Base-by-base conservation (phyloP, 2,888 invertebrate genomes). In the Bhutanitis thaidina region DNA sequence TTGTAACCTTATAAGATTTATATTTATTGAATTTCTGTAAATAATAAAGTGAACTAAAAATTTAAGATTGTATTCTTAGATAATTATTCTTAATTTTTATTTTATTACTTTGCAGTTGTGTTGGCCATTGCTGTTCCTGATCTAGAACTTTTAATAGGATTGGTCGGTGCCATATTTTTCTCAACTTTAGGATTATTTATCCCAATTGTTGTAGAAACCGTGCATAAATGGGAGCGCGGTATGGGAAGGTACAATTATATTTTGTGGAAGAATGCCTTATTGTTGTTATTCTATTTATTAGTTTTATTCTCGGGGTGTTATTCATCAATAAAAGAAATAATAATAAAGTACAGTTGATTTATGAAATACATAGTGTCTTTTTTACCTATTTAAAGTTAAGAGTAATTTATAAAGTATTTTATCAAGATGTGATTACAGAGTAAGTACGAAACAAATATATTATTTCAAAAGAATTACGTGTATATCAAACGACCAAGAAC, bases 91-190 rank as follows among this genome's bases (percentile, higher is more conserved):
- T 20, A 20, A 20, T 4, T 27, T 1, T 27, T 8, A 27, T 27
- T 27, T 7, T 27, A 8, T 8, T 27, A 4, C 27, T 35, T 40
- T 25, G 64, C 92, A 91, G 95, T 96, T 59, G 86, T 91, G 7
- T 72, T 97, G 43, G 95, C 96, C 0, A 92, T 93, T 1, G 91
- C 93, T 3, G 94, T 98, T 20, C 97, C 97, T 2, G 92, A 96
- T 62, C 79, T 98, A 50, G 96, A 95, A 52, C 92, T 96, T 0
- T 93, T 98, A 56, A 97, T 98, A 57, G 94, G 96, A 5, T 85
- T 98, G 35, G 96, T 98, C 0, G 98, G 98, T 1, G 94, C 97
- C 2, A 91, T 93, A 7, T 93, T 93, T 65, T 92, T 94, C 67
- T 93, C 94, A 4, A 92, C 93, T 8, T 85, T 93, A 45, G 97